Evolutionary conservation across 2,113 vertebrate species (phyloP).

Genomic region (Vireo altiloquus): DNA sequence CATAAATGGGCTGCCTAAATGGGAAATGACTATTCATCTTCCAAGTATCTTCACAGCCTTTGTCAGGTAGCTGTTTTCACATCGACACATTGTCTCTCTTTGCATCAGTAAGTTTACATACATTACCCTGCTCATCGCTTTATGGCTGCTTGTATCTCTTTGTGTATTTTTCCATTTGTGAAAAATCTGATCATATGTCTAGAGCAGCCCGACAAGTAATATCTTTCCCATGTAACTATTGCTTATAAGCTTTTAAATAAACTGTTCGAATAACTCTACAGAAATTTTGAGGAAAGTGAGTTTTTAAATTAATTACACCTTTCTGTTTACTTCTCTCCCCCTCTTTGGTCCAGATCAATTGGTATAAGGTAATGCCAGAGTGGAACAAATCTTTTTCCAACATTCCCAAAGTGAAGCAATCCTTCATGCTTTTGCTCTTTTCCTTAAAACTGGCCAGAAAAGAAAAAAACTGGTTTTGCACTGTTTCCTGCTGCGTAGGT

Average conservation of each 20-base stretch:
- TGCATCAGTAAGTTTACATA: neutral
- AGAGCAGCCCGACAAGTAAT: neutral
- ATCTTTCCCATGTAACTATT: neutral
- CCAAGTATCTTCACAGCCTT: neutral
- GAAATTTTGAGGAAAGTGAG: slow-evolving; percentile 10
- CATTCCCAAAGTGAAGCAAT: slow-evolving; percentile 14
- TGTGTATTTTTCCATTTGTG: neutral
- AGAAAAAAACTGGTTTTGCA: slow-evolving; percentile 5
- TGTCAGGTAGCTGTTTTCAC: neutral
- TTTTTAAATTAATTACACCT: slow-evolving; percentile 38
- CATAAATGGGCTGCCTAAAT: neutral
- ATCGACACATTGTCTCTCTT: neutral
- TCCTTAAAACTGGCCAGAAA: slow-evolving; percentile 44
- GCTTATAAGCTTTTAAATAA: neutral
- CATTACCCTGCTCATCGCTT: neutral
- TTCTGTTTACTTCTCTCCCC: neutral
- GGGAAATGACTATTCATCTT: neutral
- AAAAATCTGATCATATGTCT: neutral
- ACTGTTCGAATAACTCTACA: neutral
- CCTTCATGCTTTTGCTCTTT: slow-evolving; percentile 14
- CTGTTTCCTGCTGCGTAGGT: neutral
- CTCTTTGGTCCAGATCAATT: slow-evolving; percentile 9
- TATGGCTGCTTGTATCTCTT: neutral
- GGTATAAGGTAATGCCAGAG: neutral
- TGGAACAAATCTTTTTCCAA: neutral